These are phyloP conservation scores for Fregetta grallaria DNA, from an alignment of 2,113 vertebrate genomes.

Conservation along the genomic window DNA sequence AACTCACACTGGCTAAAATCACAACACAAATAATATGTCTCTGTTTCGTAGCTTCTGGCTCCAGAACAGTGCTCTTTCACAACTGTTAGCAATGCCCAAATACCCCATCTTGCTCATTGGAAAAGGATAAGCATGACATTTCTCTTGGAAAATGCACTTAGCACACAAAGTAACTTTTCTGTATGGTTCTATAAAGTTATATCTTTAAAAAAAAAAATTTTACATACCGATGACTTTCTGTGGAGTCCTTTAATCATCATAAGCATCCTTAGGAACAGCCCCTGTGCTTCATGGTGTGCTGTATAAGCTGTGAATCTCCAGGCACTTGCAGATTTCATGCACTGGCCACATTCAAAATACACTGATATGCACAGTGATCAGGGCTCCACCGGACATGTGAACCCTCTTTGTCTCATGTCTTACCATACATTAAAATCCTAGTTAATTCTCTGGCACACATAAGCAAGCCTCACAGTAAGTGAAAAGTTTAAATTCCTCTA, in stretches of 20 bases:
- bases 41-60: not conserved
- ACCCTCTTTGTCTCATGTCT: not conserved
- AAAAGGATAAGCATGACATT: not conserved
- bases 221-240: not conserved
- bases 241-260: not conserved
- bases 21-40: not conserved
- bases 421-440: not conserved
- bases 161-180: not conserved
- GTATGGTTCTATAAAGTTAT: not conserved
- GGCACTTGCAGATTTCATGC: not conserved
- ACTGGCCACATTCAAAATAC: not conserved
- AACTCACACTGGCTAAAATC: conserved; percentile 13
- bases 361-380: not conserved
- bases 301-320: not conserved
- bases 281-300: not conserved
- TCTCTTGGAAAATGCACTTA: not conserved
- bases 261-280: not conserved
- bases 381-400: fast-evolving
- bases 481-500: not conserved
- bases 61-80: not conserved
- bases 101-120: not conserved
- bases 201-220: not conserved
- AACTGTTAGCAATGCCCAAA: not conserved
- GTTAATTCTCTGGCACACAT: not conserved
- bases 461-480: not conserved